phyloP scores from a whole-genome alignment of 92 coral and sea anemone species.

The Metridium senile region DNA sequence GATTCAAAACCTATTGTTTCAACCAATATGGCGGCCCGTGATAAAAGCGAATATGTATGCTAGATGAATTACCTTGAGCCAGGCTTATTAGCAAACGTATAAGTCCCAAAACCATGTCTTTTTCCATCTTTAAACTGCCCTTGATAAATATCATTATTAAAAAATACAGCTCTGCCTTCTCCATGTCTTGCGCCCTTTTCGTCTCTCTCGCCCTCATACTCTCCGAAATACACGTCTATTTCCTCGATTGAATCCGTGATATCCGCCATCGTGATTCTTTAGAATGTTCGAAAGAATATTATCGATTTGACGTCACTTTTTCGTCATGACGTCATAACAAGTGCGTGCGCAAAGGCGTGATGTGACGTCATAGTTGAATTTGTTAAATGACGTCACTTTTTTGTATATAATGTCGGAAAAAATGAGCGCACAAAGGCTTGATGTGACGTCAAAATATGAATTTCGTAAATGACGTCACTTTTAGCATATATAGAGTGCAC shows the following conservation, averaged over 20 bases:
- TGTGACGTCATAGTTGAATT: background rate
- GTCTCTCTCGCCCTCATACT: constrained; percentile 53
- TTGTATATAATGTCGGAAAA: background rate
- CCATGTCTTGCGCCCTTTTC: constrained; percentile 52
- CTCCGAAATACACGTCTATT: background rate
- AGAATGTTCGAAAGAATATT: background rate
- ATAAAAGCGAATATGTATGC: too few relatives aligned
- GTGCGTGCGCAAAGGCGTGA: background rate
- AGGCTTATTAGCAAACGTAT: constrained; percentile 35
- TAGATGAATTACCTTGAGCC: constrained; percentile 29
- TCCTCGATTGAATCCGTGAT: constrained; percentile 8
- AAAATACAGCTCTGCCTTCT: constrained; percentile 29
- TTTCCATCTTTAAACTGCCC: constrained; percentile 48
- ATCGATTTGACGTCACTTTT: background rate
- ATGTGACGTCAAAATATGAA: too few relatives aligned
- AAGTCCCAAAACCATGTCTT: constrained; percentile 53
- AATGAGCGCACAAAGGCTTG: too few relatives aligned
- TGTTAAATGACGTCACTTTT: background rate
- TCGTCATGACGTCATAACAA: background rate
- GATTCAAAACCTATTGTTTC: too few relatives aligned
- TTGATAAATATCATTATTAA: constrained; percentile 45
- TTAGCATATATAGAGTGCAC: too few relatives aligned
- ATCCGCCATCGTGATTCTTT: background rate
- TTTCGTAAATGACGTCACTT: too few relatives aligned
- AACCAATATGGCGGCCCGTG: too few relatives aligned